These are phyloP conservation scores for Dermolepida albohirtum DNA, from an alignment of 2,888 invertebrate species.

Conservation along the genomic window DNA sequence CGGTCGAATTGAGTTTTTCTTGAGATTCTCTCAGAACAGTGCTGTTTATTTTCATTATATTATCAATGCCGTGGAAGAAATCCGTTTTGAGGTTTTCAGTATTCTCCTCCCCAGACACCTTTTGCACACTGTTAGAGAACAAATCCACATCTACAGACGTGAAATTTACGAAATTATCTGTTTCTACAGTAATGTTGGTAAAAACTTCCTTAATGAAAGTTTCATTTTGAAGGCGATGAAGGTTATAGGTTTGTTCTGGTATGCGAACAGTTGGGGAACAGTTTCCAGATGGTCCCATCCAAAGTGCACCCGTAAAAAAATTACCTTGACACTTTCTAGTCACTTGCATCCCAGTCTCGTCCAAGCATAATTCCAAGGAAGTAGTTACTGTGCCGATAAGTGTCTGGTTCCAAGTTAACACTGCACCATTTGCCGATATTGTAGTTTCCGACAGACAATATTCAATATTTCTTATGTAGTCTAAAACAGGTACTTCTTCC, in stretches of 20 bases:
- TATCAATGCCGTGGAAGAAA: constrained; percentile 4
- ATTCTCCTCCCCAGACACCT: too few species aligned
- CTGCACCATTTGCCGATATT: background rate
- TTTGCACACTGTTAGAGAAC: too few species aligned
- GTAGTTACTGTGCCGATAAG: constrained; percentile 3
- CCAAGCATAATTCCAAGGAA: constrained; percentile 16
- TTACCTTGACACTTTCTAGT: constrained; percentile 32
- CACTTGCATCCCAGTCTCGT: constrained; percentile 16
- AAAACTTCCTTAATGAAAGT: too few species aligned
- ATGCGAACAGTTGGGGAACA: too few species aligned
- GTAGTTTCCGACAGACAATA: constrained; percentile 18
- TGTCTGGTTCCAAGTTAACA: constrained; percentile 10
- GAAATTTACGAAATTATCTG: too few species aligned
- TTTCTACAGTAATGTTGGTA: too few species aligned
- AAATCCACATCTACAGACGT: too few species aligned
- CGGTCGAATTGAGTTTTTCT: constrained; percentile 17
- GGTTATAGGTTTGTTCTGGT: too few species aligned
- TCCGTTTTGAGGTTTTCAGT: too few species aligned
- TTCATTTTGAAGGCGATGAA: too few species aligned
- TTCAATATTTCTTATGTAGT: constrained; percentile 18
- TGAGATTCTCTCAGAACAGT: constrained; percentile 14
- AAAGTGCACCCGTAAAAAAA: constrained; percentile 21
- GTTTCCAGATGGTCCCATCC: background rate
- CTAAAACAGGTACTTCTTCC: background rate
- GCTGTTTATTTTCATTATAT: constrained; percentile 13